These are phyloP conservation scores for Meloidogyne floridensis DNA, from an alignment of 1,140 invertebrate species.

Conservation along the genomic window DNA sequence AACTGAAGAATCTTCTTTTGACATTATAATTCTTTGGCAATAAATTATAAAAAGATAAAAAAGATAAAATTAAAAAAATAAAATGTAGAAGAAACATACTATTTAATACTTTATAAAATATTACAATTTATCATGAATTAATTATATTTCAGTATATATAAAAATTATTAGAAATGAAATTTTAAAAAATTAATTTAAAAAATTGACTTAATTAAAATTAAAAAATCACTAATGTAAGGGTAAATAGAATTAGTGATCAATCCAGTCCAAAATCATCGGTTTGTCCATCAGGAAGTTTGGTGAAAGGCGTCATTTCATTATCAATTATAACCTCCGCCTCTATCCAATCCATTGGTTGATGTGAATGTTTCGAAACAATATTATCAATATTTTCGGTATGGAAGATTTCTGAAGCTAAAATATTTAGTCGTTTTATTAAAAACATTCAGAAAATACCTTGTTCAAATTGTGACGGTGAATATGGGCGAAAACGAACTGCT, in stretches of 20 bases:
- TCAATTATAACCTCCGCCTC: conserved; percentile 29
- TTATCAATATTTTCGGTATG: neutral
- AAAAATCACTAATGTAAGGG: neutral
- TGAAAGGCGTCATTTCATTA: neutral
- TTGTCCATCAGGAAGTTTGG: conserved; percentile 26
- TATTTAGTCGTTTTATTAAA: neutral
- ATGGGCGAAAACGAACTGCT: neutral
- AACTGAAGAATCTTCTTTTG: neutral
- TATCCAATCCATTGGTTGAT: conserved; percentile 14
- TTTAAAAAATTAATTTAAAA: too few relatives aligned
- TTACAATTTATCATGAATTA: too few relatives aligned
- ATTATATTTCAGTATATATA: too few relatives aligned
- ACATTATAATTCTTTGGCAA: neutral
- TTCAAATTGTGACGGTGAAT: neutral
- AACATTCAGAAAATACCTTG: neutral
- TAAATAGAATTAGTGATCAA: neutral
- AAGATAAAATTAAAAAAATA: neutral
- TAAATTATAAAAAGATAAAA: neutral
- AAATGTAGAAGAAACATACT: neutral
- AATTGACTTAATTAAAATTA: neutral
- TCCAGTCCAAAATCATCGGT: conserved; percentile 33
- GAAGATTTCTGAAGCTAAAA: neutral
- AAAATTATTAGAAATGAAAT: too few relatives aligned
- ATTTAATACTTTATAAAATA: neutral
- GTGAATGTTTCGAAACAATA: neutral